These are phyloP conservation scores for Bombus pascuorum DNA, from an alignment of 1,140 invertebrate genomes.

Conservation along the genomic window DNA sequence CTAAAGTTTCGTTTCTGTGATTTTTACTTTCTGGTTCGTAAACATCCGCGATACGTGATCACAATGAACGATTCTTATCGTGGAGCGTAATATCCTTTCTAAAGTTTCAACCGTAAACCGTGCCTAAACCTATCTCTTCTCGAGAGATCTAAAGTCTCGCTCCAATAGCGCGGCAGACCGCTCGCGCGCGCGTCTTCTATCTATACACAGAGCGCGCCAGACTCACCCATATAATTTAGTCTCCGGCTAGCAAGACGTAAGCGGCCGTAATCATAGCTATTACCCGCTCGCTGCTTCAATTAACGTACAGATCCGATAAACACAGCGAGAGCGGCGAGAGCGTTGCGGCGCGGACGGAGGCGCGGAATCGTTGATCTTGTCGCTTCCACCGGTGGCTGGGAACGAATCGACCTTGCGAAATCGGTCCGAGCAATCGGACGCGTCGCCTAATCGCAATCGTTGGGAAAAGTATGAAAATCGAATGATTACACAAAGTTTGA, in stretches of 20 bases:
- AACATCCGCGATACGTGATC: not conserved
- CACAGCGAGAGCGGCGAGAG: not conserved
- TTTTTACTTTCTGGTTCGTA: not conserved
- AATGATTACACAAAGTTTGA: not conserved
- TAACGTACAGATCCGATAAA: slow-evolving; percentile 51
- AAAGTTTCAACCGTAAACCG: slow-evolving; percentile 2
- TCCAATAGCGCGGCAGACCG: not conserved
- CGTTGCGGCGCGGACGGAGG: slow-evolving; percentile 14
- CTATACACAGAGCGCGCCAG: not conserved
- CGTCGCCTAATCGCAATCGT: not conserved
- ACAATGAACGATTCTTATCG: not conserved
- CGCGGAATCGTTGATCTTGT: slow-evolving; percentile 21
- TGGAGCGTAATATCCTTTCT: not conserved
- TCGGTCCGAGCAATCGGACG: not conserved
- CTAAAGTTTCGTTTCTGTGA: not conserved
- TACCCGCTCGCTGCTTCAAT: slow-evolving; percentile 48
- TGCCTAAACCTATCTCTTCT: not conserved
- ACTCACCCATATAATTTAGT: slow-evolving; percentile 52
- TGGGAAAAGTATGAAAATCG: not conserved
- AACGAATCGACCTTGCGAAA: slow-evolving; percentile 44
- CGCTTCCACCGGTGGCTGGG: slow-evolving; percentile 15
- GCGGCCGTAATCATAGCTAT: slow-evolving; percentile 48
- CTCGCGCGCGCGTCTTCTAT: slow-evolving; percentile 2
- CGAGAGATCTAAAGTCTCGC: not conserved
- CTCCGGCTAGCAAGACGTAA: slow-evolving; percentile 35